A percentile compares a stretch with the other conserved stretches of the same genome.
Evolutionary conservation across 2,888 invertebrate genomes (phyloP).

Genomic region (Lypha dubia): DNA sequence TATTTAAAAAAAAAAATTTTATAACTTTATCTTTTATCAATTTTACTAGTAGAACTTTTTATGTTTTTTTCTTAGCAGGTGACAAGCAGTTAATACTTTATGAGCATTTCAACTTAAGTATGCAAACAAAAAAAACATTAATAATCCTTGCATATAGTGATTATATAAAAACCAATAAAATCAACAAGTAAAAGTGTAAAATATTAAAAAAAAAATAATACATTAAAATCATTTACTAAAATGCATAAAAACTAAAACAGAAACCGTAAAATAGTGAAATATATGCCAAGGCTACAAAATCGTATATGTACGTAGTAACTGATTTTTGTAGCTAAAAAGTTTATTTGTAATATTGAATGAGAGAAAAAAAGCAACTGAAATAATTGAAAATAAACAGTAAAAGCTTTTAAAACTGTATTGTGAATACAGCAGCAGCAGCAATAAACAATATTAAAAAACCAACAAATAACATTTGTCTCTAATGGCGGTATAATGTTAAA

Average conservation of each 20-base stretch:
- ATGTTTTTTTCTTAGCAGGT: conserved; percentile 1
- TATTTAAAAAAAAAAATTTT: not conserved
- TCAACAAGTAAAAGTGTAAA: not conserved
- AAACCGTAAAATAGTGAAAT: not conserved
- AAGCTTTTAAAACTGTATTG: conserved; percentile 42
- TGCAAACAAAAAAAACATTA: not conserved
- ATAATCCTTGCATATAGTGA: not conserved
- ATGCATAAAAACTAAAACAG: not conserved
- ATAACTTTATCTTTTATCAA: not conserved
- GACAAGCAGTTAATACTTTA: conserved; percentile 17
- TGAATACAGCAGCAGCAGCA: not conserved
- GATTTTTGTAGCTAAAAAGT: not conserved
- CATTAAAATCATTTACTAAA: not conserved
- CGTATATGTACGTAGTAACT: not conserved
- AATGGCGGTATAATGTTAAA: conserved; percentile 42
- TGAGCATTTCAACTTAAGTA: not conserved
- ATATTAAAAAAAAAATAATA: not conserved
- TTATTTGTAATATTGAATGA: not conserved
- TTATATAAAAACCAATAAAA: not conserved
- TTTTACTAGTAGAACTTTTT: not conserved
- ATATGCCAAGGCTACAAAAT: not conserved
- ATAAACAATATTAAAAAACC: not conserved
- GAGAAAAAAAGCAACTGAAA: not conserved
- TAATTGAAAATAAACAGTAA: conserved; percentile 11
- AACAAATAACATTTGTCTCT: conserved; percentile 33